phyloP scores from a whole-genome alignment of 2,888 invertebrate species.

The Orthosia cruda region DNA sequence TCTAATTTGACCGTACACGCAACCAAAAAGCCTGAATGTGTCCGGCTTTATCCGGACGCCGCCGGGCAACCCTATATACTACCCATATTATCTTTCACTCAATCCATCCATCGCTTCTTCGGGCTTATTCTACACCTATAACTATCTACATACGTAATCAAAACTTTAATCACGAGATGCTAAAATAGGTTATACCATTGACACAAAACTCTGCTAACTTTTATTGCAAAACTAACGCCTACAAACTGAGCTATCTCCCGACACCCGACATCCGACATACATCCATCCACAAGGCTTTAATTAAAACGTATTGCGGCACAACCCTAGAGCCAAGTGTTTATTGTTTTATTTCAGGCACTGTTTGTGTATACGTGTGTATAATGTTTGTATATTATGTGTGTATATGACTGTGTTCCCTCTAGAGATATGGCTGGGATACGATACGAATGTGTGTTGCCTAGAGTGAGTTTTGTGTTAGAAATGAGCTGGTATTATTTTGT shows the following conservation, averaged over 20 bases:
- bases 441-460: slow-evolving; percentile 22
- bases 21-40: no score
- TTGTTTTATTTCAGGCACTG: slow-evolving; percentile 38
- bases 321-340: slow-evolving; percentile 31
- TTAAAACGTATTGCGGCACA: slow-evolving; percentile 53
- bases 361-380: slow-evolving; percentile 3
- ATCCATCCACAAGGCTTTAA: slow-evolving; percentile 53
- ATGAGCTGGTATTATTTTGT: not conserved
- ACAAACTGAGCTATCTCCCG: slow-evolving; percentile 5
- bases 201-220: not conserved
- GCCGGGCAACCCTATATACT: no score
- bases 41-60: no score
- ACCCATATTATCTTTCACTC: no score
- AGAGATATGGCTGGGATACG: slow-evolving; percentile 34
- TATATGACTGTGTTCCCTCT: slow-evolving; percentile 16
- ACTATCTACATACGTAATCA: no score
- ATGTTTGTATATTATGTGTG: not conserved
- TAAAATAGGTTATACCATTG: not conserved
- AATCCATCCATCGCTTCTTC: no score
- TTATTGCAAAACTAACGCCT: slow-evolving; percentile 14
- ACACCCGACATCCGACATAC: not conserved
- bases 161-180: no score
- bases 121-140: no score
- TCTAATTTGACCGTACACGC: no score
- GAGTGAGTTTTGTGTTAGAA: slow-evolving; percentile 1